These are phyloP conservation scores for Lasioglossum oenotherae DNA, from an alignment of 2,888 invertebrate species.

Conservation along the genomic window DNA sequence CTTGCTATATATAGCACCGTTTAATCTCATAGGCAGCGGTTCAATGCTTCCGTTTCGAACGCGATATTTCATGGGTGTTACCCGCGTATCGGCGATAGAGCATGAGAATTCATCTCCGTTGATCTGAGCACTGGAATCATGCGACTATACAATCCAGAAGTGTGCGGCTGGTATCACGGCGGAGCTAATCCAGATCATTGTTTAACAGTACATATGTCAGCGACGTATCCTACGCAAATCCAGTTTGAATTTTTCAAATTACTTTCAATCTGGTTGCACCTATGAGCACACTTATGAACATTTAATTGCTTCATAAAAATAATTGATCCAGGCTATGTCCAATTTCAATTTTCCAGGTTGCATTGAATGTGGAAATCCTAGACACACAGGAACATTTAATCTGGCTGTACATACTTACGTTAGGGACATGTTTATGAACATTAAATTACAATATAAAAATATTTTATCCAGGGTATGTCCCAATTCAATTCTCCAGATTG, in stretches of 20 bases:
- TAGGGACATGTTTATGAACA: too few relatives aligned
- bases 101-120: constrained; percentile 2
- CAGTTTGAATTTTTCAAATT: background rate
- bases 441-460: too few relatives aligned
- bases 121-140: background rate
- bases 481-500: too few relatives aligned
- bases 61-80: constrained; percentile 22
- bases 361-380: too few relatives aligned
- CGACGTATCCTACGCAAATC: background rate
- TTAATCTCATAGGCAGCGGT: constrained; percentile 12
- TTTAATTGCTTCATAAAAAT: background rate
- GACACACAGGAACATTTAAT: too few relatives aligned
- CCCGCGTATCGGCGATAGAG: background rate
- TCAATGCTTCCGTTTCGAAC: background rate
- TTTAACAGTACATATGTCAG: background rate
- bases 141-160: background rate
- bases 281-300: too few relatives aligned
- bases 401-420: too few relatives aligned
- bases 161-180: background rate
- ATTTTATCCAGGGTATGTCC: too few relatives aligned
- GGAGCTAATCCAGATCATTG: background rate
- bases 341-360: too few relatives aligned
- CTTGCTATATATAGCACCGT: constrained; percentile 10
- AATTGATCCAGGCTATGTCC: too few relatives aligned
- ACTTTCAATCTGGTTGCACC: too few relatives aligned